Evolutionary conservation across 1,140 invertebrate species (phyloP).

Genomic region (Trinorchestia longiramus): DNA sequence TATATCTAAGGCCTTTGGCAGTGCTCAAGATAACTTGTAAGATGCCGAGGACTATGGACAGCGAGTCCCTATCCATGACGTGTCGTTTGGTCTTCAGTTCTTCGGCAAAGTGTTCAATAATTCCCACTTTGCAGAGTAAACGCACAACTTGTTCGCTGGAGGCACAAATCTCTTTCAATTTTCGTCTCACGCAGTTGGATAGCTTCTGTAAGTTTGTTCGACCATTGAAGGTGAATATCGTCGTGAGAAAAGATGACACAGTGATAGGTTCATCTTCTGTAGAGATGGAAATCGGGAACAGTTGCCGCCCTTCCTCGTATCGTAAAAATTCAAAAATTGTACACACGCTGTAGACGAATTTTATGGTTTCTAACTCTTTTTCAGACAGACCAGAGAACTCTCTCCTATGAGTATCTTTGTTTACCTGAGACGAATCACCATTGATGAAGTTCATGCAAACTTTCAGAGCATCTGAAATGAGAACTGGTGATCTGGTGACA

Average conservation of each 20-base stretch:
- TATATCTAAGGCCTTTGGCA: not conserved
- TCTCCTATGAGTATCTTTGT: not conserved
- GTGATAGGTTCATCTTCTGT: constrained; percentile 61
- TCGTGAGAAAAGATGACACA: not conserved
- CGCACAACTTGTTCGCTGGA: constrained; percentile 3
- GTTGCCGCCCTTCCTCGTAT: constrained; percentile 63
- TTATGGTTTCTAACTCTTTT: constrained; percentile 55
- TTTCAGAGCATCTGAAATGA: constrained; percentile 60
- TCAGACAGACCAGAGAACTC: constrained; percentile 51
- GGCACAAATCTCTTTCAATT: not conserved
- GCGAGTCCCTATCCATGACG: not conserved
- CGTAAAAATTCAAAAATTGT: constrained; percentile 59
- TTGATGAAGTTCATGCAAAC: constrained; percentile 58
- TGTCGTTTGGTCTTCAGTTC: not conserved
- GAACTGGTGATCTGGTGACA: constrained; percentile 60
- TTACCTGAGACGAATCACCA: not conserved
- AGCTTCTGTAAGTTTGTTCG: not conserved
- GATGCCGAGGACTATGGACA: not conserved
- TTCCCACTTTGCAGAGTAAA: not conserved
- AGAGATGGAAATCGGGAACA: constrained; percentile 63
- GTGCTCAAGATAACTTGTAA: not conserved
- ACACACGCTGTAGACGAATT: constrained; percentile 58
- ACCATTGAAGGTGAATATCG: not conserved
- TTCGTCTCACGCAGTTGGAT: not conserved
- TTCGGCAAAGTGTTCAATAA: not conserved